Evolutionary conservation across 2,113 vertebrate genomes (phyloP).

Genomic region (Micromys minutus): DNA sequence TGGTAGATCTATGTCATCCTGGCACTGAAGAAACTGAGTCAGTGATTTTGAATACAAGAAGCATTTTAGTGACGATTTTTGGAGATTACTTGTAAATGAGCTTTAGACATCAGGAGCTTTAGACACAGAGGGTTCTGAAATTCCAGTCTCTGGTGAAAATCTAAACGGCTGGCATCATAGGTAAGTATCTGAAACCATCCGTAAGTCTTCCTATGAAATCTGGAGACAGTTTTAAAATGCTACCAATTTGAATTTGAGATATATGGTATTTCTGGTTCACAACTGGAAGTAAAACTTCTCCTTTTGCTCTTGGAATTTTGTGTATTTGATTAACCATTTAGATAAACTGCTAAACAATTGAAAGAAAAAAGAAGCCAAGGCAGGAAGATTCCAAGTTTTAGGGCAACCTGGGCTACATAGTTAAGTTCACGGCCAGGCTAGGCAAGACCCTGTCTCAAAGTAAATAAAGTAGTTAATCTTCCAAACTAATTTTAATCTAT

Average conservation of each 20-base stretch:
- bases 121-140: neutral
- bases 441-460: neutral
- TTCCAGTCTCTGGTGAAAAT: neutral
- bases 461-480: neutral
- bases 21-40: neutral
- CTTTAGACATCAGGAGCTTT: no score
- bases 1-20: no score
- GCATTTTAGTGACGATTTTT: neutral
- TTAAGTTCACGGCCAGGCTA: neutral
- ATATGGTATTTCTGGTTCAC: neutral
- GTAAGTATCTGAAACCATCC: neutral
- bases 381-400: neutral
- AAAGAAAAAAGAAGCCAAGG: neutral
- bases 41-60: neutral
- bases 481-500: neutral
- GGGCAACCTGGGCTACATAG: neutral
- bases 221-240: neutral
- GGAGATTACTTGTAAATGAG: neutral
- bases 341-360: neutral
- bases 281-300: neutral
- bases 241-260: neutral
- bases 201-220: neutral
- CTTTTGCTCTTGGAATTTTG: neutral
- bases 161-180: neutral
- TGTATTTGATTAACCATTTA: neutral